A percentile compares a stretch with the other conserved stretches of the same genome.
phyloP scores from a whole-genome alignment of 2,113 vertebrate genomes.

The Copsychus sechellarum region DNA sequence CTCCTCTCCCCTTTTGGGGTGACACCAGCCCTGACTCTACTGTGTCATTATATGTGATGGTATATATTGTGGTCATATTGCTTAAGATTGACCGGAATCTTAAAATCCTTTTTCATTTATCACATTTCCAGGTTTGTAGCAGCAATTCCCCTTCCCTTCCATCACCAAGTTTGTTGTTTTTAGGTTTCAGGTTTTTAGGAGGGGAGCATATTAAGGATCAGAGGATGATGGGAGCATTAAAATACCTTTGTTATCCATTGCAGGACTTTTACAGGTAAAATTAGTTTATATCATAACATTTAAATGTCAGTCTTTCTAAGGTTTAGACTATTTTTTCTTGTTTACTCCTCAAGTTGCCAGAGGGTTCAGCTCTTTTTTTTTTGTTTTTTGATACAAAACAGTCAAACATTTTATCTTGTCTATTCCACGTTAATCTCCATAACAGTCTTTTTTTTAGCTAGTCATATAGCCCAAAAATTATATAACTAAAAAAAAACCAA shows the following conservation, averaged over 20 bases:
- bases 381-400: neutral
- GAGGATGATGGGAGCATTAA: neutral
- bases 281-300: neutral
- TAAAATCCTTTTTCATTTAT: neutral
- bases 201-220: neutral
- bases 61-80: neutral
- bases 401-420: neutral
- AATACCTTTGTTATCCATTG: neutral
- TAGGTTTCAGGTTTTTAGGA: neutral
- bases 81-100: neutral
- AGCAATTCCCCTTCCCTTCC: neutral
- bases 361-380: neutral
- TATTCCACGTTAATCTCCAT: neutral
- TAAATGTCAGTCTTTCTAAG: neutral
- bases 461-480: neutral
- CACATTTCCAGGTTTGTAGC: neutral
- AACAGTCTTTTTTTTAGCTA: neutral
- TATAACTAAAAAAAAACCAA: neutral
- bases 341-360: neutral
- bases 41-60: neutral
- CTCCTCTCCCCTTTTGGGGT: neutral
- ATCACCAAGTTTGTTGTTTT: accelerated
- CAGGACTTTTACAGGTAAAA: neutral
- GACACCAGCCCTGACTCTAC: neutral
- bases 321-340: neutral